These are phyloP conservation scores for Parus major DNA, from an alignment of 2,113 vertebrate genomes.

Conservation along the genomic window DNA sequence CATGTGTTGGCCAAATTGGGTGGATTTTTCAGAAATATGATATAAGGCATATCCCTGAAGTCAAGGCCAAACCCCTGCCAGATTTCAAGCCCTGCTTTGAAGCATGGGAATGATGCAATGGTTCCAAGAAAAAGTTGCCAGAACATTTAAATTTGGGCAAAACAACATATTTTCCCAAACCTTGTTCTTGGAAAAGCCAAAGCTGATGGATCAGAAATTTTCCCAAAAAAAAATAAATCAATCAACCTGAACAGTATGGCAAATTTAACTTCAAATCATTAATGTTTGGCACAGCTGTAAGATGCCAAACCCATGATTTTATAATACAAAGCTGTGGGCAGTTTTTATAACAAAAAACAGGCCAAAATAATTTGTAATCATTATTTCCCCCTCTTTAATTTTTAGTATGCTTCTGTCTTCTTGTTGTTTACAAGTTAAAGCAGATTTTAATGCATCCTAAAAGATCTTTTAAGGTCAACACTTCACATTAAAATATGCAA, in stretches of 20 bases:
- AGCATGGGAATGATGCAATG: constrained; percentile 35
- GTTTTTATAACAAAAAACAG: background rate
- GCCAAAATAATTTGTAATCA: background rate
- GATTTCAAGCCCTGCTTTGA: constrained; percentile 2
- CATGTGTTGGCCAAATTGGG: background rate
- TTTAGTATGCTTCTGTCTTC: background rate
- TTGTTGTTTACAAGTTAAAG: background rate
- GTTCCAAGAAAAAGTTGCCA: constrained; percentile 53
- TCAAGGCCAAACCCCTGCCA: background rate
- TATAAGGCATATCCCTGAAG: constrained; percentile 8
- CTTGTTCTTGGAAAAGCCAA: constrained; percentile 8
- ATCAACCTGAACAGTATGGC: background rate
- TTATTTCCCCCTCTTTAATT: background rate
- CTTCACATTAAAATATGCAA: background rate
- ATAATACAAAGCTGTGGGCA: background rate
- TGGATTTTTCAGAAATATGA: constrained; percentile 13
- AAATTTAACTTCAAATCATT: constrained; percentile 11
- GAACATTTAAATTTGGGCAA: constrained; percentile 52
- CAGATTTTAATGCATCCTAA: background rate
- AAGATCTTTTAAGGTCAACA: background rate
- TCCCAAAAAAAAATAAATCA: background rate
- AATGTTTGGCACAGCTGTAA: background rate
- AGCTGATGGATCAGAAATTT: background rate
- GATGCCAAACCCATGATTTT: background rate
- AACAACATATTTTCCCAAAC: constrained; percentile 7